Base-by-base conservation (phyloP, 2,888 invertebrate species). In the Pogonocherus hispidulus region DNA sequence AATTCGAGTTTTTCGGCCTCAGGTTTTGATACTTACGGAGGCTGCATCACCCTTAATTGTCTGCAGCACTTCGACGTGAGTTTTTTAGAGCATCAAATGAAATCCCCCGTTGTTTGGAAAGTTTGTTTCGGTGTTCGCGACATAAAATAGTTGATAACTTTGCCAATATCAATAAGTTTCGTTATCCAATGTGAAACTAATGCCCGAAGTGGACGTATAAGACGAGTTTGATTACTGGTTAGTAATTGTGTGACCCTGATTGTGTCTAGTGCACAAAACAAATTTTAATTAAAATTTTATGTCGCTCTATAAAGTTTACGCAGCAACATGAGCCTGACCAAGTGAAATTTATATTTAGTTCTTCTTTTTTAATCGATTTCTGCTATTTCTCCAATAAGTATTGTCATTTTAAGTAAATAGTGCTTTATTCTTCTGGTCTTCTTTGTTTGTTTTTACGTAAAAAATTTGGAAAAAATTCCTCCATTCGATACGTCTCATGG, bases 31-130 rank as follows among this genome's bases (percentile, higher is more conserved):
- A 59, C 59, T 71, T 71, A 67, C 62, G 64, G 55, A 44, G 63
- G 57, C 65, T 27, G 66, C 69, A 72, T 66, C 67, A 67, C 59
- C 23, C 49, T 63, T 72, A 72, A 72, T 72, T 69, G 72, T 65
- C 56, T 54, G 37, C 69, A 57, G 41, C 56, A 54, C 65, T 56
- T 63, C 44, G 63, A 67, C 67, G 63, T 67, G 65, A 67, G 67
- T 72, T 69, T 57, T n/a, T 72, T 71, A 67, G 52, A 51, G 52
- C 66, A 51, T 54, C 63, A 66, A 67, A 67, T 71, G 63, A 66
- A 67, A 71, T 69, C 66, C 65, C 62, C 54, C 55, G 67, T 56
- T 73, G 67, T 69, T 67, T 65, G 44, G 16, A 47, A 47, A 59
- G 9, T 46, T 46, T 23, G 19, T 14, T 41, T 41, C 16, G 41